Evolutionary conservation across 2,113 vertebrate species (phyloP).

Genomic region (Anguilla japonica): DNA sequence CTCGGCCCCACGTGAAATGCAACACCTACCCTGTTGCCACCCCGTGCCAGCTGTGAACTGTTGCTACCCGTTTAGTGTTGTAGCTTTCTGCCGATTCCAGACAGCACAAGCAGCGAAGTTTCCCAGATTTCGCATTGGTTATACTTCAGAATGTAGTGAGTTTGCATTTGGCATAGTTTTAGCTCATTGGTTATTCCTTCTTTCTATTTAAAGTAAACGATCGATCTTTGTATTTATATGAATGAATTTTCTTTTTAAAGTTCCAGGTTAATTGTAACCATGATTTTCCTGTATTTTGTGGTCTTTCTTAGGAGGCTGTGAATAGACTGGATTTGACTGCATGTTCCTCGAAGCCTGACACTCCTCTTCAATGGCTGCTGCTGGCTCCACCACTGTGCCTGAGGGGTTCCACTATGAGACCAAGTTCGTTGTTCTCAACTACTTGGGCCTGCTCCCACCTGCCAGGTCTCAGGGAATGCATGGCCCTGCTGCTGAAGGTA

Average conservation of each 20-base stretch:
- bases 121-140: background rate
- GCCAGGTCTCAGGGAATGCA: constrained; percentile 62
- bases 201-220: too few relatives aligned
- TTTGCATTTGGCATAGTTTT: background rate
- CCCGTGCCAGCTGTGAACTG: background rate
- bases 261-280: too few relatives aligned
- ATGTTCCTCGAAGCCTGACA: constrained; percentile 60
- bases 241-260: too few relatives aligned
- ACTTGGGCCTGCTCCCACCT: constrained; percentile 76
- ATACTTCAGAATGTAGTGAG: background rate
- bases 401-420: constrained; percentile 92
- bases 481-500: constrained; percentile 58
- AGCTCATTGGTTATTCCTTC: too few relatives aligned
- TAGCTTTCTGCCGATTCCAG: background rate
- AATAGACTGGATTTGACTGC: constrained; percentile 46
- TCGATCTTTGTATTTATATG: too few relatives aligned
- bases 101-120: background rate
- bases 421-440: constrained; percentile 88
- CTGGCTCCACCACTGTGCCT: constrained; percentile 72
- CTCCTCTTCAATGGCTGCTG: constrained; percentile 64
- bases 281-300: background rate
- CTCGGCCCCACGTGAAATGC: background rate
- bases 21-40: background rate
- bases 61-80: background rate
- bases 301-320: background rate